A percentile compares a stretch with the other conserved stretches of the same genome.
Evolutionary conservation across 37 sponge, comb jelly and placozoan genomes (phyloP).

Genomic region (Halisarca cf. caerulea): DNA sequence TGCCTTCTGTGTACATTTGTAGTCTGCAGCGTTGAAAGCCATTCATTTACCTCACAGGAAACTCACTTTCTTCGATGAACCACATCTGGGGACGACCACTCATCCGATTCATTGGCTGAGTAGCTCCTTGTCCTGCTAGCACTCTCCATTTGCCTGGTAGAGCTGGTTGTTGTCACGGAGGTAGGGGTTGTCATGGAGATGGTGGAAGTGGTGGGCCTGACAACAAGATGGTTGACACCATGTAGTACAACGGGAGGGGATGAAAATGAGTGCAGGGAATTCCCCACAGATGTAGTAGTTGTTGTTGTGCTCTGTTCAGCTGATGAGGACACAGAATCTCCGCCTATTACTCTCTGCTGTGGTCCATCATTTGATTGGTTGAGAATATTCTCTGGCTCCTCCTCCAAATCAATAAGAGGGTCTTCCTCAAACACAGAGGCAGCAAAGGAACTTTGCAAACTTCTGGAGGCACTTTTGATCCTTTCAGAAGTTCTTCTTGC

Average conservation of each 20-base stretch:
- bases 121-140: not conserved
- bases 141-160: conserved; percentile 5
- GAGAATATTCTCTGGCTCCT: conserved; percentile 5
- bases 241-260: not conserved
- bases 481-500: conserved; percentile 6
- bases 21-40: too few relatives aligned
- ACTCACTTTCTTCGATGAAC: not conserved
- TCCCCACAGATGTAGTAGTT: not conserved
- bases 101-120: conserved; percentile 14
- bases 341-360: not conserved
- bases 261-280: not conserved
- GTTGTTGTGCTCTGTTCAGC: too few relatives aligned
- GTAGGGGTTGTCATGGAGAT: not conserved
- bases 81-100: not conserved
- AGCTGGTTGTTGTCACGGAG: not conserved
- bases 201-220: not conserved
- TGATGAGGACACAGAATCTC: not conserved
- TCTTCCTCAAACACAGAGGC: conserved; percentile 1
- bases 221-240: not conserved
- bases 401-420: not conserved
- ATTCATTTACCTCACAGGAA: too few relatives aligned
- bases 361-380: not conserved
- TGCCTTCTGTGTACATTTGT: too few relatives aligned
- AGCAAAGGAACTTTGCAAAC: not conserved
- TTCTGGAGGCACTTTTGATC: conserved; percentile 1